Evolutionary conservation across 2,888 invertebrate species (phyloP).

Genomic region (Pristionchus fissidentatus): DNA sequence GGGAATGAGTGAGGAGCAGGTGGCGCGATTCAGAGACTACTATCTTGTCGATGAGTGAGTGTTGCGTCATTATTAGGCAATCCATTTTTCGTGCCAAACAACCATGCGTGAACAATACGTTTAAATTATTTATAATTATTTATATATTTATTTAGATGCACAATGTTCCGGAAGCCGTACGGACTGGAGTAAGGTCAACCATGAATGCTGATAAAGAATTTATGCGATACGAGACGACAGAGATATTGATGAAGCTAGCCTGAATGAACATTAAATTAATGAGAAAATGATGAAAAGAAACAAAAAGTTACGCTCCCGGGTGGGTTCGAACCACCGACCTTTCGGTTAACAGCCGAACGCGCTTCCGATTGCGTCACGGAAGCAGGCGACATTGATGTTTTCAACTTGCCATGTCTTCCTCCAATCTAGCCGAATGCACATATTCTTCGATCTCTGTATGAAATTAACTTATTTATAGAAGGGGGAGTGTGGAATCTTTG

Average conservation of each 20-base stretch:
- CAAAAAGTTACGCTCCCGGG: slow-evolving; percentile 78
- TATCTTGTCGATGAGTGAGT: slow-evolving; percentile 1
- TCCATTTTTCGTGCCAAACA: too few species aligned
- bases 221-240: background rate
- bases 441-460: too few species aligned
- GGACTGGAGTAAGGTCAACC: background rate
- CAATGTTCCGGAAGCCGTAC: background rate
- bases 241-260: background rate
- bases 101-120: too few species aligned
- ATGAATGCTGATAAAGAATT: background rate
- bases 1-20: background rate
- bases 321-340: slow-evolving; percentile 90
- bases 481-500: too few species aligned
- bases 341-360: slow-evolving; percentile 70
- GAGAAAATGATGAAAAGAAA: background rate
- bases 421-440: too few species aligned
- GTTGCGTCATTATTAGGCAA: background rate
- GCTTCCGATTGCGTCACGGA: slow-evolving; percentile 54
- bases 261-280: background rate
- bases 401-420: too few species aligned
- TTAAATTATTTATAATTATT: background rate
- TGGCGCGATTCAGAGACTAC: background rate
- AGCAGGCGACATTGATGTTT: background rate
- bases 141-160: background rate
- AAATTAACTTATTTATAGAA: too few species aligned